These are phyloP conservation scores for Emydoidea blandingii DNA, from an alignment of 2,797 vertebrate species.

Conservation along the genomic window DNA sequence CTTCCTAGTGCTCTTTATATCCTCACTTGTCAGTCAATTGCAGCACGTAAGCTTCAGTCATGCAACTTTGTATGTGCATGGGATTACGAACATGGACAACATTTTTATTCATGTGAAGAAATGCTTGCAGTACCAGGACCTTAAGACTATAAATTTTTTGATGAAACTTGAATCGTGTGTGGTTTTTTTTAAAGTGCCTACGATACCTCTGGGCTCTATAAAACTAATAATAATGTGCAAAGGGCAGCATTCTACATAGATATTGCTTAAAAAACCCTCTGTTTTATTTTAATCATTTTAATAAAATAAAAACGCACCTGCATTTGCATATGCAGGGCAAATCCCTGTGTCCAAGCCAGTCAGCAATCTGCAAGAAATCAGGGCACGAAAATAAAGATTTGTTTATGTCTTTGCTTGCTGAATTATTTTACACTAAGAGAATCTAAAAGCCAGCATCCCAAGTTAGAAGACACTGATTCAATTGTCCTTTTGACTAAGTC, in stretches of 20 bases:
- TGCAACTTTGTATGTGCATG: background rate
- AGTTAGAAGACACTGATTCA: constrained; percentile 35
- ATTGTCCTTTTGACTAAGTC: background rate
- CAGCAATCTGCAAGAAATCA: background rate
- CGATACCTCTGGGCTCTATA: background rate
- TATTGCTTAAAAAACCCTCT: background rate
- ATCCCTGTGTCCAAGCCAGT: rapidly evolving
- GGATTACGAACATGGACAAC: background rate
- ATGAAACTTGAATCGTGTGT: background rate
- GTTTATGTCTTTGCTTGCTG: constrained; percentile 33
- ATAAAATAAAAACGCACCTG: background rate
- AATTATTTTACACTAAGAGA: constrained; percentile 22
- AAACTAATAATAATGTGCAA: background rate
- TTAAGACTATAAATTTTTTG: background rate
- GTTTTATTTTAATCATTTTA: background rate
- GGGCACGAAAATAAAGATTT: background rate
- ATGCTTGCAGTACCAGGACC: background rate
- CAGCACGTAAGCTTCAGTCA: too few relatives aligned
- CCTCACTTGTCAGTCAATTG: background rate
- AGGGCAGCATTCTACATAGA: background rate
- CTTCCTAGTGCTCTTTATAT: background rate
- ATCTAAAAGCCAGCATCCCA: constrained; percentile 7
- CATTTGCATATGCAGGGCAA: background rate
- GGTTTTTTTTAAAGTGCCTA: background rate
- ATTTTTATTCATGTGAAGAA: background rate